phyloP scores from a whole-genome alignment of 2,888 invertebrate species.

The Drosophila neutralis region DNA sequence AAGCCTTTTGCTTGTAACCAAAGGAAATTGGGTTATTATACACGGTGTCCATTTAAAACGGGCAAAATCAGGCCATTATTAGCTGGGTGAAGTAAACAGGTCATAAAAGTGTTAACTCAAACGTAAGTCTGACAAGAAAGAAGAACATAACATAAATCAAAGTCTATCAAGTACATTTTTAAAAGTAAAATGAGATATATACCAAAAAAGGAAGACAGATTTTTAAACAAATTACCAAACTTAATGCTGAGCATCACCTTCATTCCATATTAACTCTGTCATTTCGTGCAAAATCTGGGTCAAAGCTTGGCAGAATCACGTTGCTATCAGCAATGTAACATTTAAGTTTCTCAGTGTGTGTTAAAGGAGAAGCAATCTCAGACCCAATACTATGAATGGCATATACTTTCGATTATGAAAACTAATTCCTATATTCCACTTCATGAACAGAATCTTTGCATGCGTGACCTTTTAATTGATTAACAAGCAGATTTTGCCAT shows the following conservation, averaged over 20 bases:
- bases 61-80: not conserved
- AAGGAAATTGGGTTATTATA: not conserved
- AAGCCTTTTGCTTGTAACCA: conserved; percentile 16
- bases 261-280: not conserved
- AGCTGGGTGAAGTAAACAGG: not conserved
- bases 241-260: not conserved
- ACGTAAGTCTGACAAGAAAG: not conserved
- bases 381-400: not conserved
- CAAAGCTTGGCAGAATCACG: not conserved
- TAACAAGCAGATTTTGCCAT: conserved; percentile 1
- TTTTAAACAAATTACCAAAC: not conserved
- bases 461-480: conserved; percentile 11
- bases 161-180: not conserved
- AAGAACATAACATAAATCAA: not conserved
- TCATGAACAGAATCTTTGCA: not conserved
- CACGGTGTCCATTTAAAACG: not conserved
- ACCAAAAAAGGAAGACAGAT: not conserved
- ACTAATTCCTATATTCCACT: not conserved
- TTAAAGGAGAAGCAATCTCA: not conserved
- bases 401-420: not conserved
- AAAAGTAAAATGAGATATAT: not conserved
- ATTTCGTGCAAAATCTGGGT: not conserved
- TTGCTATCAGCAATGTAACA: not conserved
- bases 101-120: not conserved
- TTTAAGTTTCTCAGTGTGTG: not conserved